Conservation (phyloP, 1,140 invertebrate genomes). For the Andricus grossulariae region DNA sequence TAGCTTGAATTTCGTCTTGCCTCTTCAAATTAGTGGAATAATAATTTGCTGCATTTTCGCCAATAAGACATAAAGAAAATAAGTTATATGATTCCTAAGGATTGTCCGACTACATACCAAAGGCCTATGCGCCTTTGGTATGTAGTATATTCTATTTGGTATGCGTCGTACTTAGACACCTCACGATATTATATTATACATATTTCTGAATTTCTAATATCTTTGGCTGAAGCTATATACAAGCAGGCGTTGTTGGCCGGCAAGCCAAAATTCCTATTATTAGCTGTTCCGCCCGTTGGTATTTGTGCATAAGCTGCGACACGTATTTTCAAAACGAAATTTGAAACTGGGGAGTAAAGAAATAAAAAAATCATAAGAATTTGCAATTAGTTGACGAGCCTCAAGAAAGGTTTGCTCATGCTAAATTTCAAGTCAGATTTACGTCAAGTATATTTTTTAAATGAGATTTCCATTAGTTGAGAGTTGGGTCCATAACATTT, state of each 20-base stretch:
- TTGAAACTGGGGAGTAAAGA: conserved; percentile 45
- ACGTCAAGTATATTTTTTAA: neutral
- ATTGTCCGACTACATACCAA: conserved; percentile 1
- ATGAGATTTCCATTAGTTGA: neutral
- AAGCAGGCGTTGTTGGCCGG: conserved; percentile 58
- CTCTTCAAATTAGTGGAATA: neutral
- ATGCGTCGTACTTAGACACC: conserved; percentile 1
- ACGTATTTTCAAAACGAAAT: conserved; percentile 66
- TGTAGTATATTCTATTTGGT: too few species aligned
- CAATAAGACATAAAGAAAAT: neutral
- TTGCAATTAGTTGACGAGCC: neutral
- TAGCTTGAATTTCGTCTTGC: neutral
- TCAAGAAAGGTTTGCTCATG: neutral
- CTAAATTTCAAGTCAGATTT: neutral
- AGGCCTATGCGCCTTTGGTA: neutral
- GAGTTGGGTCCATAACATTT: neutral
- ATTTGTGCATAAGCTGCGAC: conserved; percentile 60
- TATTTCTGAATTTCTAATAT: conserved; percentile 58
- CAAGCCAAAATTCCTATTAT: conserved; percentile 70
- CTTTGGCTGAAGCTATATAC: conserved; percentile 48
- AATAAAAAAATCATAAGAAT: neutral
- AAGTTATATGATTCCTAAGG: conserved; percentile 18
- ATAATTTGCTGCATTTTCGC: too few species aligned
- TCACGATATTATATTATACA: conserved; percentile 59
- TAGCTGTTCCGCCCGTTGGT: conserved; percentile 67